phyloP scores from a whole-genome alignment of 2,888 invertebrate genomes.

The Eulithis prunata region DNA sequence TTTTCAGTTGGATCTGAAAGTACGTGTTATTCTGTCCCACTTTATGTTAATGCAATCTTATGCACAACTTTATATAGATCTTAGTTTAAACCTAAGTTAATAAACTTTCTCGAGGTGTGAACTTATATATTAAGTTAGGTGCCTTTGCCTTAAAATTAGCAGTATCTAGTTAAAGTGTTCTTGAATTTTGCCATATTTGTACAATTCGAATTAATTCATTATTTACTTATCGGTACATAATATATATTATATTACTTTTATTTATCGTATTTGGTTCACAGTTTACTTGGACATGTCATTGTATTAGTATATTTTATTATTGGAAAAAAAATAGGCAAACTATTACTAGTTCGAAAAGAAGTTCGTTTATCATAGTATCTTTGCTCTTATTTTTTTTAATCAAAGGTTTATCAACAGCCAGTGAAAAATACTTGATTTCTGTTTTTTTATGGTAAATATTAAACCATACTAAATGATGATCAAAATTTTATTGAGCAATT shows the following conservation, averaged over 20 bases:
- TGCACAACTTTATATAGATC: constrained; percentile 38
- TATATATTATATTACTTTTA: neutral
- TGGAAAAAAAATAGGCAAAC: no score
- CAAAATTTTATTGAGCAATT: neutral
- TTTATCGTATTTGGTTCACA: neutral
- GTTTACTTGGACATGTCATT: neutral
- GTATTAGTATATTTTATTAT: no score
- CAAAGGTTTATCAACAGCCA: no score
- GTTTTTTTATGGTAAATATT: no score
- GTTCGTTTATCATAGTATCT: no score
- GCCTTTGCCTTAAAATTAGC: constrained; percentile 7
- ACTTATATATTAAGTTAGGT: constrained; percentile 6
- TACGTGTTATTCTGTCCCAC: constrained; percentile 64
- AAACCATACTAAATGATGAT: neutral
- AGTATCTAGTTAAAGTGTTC: neutral
- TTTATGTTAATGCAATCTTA: constrained; percentile 45
- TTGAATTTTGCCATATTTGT: constrained; percentile 3
- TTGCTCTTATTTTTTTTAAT: no score
- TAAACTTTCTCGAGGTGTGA: constrained; percentile 1
- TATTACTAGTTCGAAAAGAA: no score
- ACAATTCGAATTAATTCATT: neutral
- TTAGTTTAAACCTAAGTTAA: neutral
- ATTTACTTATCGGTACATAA: no score
- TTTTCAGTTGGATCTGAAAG: constrained; percentile 22
- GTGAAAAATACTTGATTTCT: no score